Percentiles rank a stretch among this genome's conserved stretches.
Conservation (phyloP, 2,113 vertebrate species). For the Tylochromis polylepis region DNA sequence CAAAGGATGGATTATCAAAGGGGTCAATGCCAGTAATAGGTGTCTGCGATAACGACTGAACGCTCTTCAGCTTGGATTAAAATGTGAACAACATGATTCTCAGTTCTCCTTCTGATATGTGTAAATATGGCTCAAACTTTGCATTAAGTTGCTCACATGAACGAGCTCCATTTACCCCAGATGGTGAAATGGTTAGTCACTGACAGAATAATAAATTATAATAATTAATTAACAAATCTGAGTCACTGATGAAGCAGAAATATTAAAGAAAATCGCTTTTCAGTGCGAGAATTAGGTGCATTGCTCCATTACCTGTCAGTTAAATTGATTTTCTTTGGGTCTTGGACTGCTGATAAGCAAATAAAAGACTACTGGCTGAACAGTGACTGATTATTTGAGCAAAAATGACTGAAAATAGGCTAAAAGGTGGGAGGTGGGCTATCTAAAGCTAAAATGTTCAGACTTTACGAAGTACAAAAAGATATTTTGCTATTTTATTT, state of each 20-base stretch:
- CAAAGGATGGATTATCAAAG: slow-evolving; percentile 34
- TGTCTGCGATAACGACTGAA: background rate
- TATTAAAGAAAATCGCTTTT: background rate
- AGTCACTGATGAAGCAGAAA: background rate
- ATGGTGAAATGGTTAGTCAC: background rate
- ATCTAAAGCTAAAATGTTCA: background rate
- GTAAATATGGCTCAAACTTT: slow-evolving; percentile 6
- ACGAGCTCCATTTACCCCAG: background rate
- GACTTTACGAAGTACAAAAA: background rate
- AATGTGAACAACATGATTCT: background rate
- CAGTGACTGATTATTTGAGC: background rate
- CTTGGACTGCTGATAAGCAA: background rate
- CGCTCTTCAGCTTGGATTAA: background rate
- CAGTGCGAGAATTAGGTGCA: background rate
- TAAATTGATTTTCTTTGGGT: background rate
- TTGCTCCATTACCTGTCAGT: background rate
- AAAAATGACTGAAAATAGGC: background rate
- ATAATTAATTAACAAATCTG: background rate
- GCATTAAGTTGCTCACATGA: background rate
- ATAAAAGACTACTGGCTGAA: background rate
- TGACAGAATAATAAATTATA: background rate
- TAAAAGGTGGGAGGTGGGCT: background rate
- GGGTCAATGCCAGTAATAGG: slow-evolving; percentile 1
- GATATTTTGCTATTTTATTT: background rate
- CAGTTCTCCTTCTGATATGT: slow-evolving; percentile 17